These are phyloP conservation scores for Epizoanthus illoricatus DNA, from an alignment of 92 coral and sea anemone species.

Conservation along the genomic window DNA sequence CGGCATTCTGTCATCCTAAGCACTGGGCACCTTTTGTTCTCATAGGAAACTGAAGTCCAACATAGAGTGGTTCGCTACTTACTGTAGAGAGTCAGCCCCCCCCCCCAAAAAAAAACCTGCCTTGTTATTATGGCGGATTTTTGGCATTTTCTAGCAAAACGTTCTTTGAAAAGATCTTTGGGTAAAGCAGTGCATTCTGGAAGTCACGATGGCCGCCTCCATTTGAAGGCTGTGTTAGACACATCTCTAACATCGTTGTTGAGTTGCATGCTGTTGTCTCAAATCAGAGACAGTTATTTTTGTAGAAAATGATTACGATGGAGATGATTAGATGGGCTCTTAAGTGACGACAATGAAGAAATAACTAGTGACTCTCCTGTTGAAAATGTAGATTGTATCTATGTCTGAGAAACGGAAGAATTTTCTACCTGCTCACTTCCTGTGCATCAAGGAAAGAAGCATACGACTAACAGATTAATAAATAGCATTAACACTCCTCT, in stretches of 20 bases:
- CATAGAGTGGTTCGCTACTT: neutral
- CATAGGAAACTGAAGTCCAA: too few species aligned
- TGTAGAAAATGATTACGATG: neutral
- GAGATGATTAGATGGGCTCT: neutral
- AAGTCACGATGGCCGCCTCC: neutral
- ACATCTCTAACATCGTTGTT: neutral
- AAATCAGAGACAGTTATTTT: neutral
- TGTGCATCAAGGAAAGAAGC: neutral
- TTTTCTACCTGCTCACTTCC: neutral
- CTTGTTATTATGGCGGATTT: slow-evolving; percentile 17
- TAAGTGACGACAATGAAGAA: neutral
- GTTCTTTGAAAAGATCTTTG: slow-evolving; percentile 14
- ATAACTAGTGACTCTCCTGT: slow-evolving; percentile 3
- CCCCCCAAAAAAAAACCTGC: neutral
- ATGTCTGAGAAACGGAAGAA: neutral
- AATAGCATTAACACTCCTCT: slow-evolving; percentile 18
- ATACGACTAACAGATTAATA: neutral
- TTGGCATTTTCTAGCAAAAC: slow-evolving; percentile 3
- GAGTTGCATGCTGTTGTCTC: neutral
- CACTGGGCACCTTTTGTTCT: too few species aligned
- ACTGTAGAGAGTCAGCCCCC: neutral
- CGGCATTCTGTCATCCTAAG: too few species aligned
- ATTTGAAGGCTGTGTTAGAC: slow-evolving; percentile 3
- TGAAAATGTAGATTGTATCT: neutral
- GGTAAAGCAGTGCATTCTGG: slow-evolving; percentile 3